Percentiles rank a stretch among this genome's conserved stretches.
Conservation (phyloP, 2,797 vertebrate genomes). For the Hippopotamyrus pictus region DNA sequence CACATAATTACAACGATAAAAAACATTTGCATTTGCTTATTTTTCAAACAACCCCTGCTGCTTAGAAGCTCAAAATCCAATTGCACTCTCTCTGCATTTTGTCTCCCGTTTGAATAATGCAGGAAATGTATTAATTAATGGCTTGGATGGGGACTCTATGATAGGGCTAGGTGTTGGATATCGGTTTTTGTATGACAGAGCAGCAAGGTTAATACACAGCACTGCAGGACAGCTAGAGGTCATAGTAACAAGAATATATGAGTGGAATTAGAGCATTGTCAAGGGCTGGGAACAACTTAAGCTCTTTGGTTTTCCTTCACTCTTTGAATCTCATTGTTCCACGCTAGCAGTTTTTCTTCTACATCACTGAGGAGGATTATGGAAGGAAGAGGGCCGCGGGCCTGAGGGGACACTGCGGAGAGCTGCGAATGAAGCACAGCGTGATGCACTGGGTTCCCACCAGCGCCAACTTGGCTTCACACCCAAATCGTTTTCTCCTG, state of each 20-base stretch:
- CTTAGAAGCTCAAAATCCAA: not conserved
- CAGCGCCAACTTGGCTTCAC: not conserved
- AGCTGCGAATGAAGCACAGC: not conserved
- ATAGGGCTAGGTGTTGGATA: not conserved
- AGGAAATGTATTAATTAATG: not conserved
- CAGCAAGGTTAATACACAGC: not conserved
- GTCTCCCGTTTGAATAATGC: not conserved
- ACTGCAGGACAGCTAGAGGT: not conserved
- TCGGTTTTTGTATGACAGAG: not conserved
- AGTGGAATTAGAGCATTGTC: not conserved
- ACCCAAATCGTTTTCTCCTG: not conserved
- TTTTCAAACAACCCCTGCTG: not conserved
- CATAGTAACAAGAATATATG: not conserved
- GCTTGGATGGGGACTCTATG: not conserved
- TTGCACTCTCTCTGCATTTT: not conserved
- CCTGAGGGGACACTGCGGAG: not conserved
- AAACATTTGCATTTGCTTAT: not conserved
- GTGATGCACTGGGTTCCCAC: not conserved
- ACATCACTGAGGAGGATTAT: constrained; percentile 4
- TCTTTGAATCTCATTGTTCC: not conserved
- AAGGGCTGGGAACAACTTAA: not conserved
- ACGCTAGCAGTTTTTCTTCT: not conserved
- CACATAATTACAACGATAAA: not conserved
- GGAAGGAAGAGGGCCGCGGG: not conserved
- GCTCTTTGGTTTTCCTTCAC: not conserved